A percentile compares a stretch with the other conserved stretches of the same genome.
phyloP scores from a whole-genome alignment of 2,888 invertebrate genomes.

The Anorthoa munda region DNA sequence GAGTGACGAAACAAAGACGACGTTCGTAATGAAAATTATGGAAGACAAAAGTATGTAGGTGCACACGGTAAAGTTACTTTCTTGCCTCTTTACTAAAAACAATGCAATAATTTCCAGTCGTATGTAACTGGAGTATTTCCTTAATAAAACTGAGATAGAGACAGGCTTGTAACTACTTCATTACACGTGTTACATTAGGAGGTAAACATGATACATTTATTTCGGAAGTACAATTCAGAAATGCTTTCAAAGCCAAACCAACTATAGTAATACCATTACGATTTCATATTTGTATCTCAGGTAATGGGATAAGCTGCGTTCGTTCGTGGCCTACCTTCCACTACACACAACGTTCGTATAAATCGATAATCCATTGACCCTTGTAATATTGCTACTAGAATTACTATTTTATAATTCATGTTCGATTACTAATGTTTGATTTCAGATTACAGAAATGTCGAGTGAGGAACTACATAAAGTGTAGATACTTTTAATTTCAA shows the following conservation, averaged over 20 bases:
- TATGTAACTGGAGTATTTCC: too few species aligned
- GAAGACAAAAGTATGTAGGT: too few species aligned
- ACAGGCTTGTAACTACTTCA: too few species aligned
- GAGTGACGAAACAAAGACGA: too few species aligned
- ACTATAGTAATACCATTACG: constrained; percentile 20
- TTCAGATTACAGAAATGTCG: neutral
- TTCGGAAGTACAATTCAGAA: neutral
- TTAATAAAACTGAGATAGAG: too few species aligned
- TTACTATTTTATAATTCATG: constrained; percentile 24
- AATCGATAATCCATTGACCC: constrained; percentile 81
- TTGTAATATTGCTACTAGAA: constrained; percentile 65
- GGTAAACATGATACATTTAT: neutral
- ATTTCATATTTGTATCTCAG: constrained; percentile 26
- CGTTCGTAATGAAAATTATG: too few species aligned
- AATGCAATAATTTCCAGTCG: too few species aligned
- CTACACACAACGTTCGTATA: constrained; percentile 68
- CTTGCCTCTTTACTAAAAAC: too few species aligned
- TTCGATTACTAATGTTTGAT: neutral
- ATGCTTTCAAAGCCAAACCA: constrained; percentile 22
- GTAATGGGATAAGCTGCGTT: constrained; percentile 26
- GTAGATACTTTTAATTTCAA: too few species aligned
- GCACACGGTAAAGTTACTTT: too few species aligned
- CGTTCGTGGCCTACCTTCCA: constrained; percentile 15
- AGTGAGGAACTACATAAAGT: neutral
- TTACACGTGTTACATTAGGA: too few species aligned